Conservation (phyloP, 2,888 invertebrate genomes). For the Hydraecia micacea region DNA sequence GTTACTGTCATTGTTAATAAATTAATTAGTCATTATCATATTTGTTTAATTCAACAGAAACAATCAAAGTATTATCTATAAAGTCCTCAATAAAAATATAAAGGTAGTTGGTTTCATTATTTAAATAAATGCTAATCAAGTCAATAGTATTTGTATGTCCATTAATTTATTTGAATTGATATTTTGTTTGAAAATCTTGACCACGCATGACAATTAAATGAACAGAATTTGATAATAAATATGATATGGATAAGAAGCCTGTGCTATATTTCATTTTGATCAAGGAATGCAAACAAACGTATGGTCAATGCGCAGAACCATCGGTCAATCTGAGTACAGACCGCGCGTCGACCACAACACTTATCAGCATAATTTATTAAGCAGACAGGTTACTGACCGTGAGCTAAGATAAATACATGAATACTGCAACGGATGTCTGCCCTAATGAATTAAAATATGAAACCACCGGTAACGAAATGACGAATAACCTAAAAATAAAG, state of each 20-base stretch:
- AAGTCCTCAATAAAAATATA: neutral
- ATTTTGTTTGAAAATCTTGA: constrained; percentile 14
- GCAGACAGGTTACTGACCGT: constrained; percentile 72
- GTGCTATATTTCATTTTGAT: constrained; percentile 38
- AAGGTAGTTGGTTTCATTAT: neutral
- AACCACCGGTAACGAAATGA: constrained; percentile 23
- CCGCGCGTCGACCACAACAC: constrained; percentile 60
- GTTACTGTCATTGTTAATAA: neutral
- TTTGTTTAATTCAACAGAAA: constrained; percentile 1
- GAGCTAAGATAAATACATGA: constrained; percentile 66
- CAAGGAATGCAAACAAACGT: constrained; percentile 32
- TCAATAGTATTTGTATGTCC: constrained; percentile 20
- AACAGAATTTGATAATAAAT: constrained; percentile 26
- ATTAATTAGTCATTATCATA: neutral
- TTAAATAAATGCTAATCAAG: constrained; percentile 34
- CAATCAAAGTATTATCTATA: neutral
- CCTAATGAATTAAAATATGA: constrained; percentile 61
- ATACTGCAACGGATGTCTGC: constrained; percentile 70
- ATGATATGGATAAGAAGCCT: constrained; percentile 17
- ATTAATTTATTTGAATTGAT: constrained; percentile 19
- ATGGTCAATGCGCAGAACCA: constrained; percentile 29
- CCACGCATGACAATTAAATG: constrained; percentile 4
- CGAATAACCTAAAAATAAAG: constrained; percentile 45
- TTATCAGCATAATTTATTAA: constrained; percentile 70
- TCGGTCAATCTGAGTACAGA: constrained; percentile 50